Evolutionary conservation across 2,888 invertebrate species (phyloP).

Genomic region (Hirtodrosophila alboralis): DNA sequence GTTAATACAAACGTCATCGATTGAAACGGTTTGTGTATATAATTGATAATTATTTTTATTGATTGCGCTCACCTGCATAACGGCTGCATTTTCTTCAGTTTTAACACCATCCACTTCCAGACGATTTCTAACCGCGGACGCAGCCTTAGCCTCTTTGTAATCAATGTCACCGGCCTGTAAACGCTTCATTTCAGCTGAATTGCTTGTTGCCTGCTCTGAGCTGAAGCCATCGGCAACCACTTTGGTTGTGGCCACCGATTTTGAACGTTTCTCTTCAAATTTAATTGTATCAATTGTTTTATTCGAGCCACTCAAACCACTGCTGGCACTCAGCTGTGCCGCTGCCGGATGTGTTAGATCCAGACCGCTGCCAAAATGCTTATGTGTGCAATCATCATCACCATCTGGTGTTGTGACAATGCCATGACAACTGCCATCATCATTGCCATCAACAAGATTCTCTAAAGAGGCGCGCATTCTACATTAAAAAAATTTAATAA

Average conservation of each 20-base stretch:
- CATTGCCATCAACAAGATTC: conserved; percentile 89
- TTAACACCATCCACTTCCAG: conserved; percentile 93
- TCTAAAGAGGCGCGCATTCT: conserved; percentile 91
- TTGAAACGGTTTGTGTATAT: background rate
- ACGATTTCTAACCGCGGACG: conserved; percentile 90
- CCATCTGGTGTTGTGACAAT: conserved; percentile 92
- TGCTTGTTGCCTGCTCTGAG: conserved; percentile 89
- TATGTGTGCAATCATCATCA: conserved; percentile 86
- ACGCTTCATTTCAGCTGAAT: conserved; percentile 89
- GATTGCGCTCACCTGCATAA: conserved; percentile 90
- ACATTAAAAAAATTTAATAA: conserved; percentile 1
- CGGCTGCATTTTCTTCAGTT: conserved; percentile 93
- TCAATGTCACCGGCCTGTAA: conserved; percentile 92
- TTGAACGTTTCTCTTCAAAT: conserved; percentile 93
- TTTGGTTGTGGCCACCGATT: conserved; percentile 91
- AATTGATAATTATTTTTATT: too few relatives aligned
- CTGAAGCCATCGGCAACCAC: conserved; percentile 93
- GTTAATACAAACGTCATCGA: background rate
- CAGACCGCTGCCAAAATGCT: conserved; percentile 77
- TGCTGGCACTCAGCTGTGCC: conserved; percentile 82
- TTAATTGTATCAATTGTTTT: conserved; percentile 88
- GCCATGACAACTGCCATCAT: conserved; percentile 85
- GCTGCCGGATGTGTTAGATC: conserved; percentile 83
- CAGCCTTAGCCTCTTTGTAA: conserved; percentile 91
- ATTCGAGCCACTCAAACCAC: conserved; percentile 81